These are phyloP conservation scores for Drosophila neotestacea DNA, from an alignment of 2,888 invertebrate genomes.

Conservation along the genomic window DNA sequence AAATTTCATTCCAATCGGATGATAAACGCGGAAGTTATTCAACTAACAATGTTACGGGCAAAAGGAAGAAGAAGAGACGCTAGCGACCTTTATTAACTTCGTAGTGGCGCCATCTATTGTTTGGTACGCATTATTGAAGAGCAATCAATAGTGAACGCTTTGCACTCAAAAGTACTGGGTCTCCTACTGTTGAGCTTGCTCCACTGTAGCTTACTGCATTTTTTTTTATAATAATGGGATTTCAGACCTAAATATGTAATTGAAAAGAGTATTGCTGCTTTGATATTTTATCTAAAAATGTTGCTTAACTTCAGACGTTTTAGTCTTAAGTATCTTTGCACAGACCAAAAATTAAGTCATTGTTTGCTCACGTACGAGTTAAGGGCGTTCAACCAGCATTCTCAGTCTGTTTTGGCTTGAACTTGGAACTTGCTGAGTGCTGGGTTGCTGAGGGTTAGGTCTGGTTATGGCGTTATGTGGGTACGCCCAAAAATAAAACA, in stretches of 20 bases:
- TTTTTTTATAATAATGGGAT: neutral
- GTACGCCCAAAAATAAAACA: constrained; percentile 11
- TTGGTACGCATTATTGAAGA: no score
- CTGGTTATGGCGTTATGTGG: constrained; percentile 36
- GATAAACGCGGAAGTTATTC: no score
- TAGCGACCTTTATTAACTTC: no score
- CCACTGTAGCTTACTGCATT: no score
- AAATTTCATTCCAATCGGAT: no score
- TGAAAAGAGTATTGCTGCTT: constrained; percentile 3
- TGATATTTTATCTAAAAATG: constrained; percentile 19
- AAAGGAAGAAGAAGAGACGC: no score
- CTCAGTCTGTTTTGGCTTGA: constrained; percentile 1
- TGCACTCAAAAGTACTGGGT: no score
- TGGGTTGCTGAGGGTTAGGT: constrained; percentile 30
- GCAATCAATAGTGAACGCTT: no score
- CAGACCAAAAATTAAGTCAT: constrained; percentile 22
- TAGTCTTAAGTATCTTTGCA: constrained; percentile 9
- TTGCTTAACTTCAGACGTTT: constrained; percentile 22
- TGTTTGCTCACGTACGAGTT: constrained; percentile 23
- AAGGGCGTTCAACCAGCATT: constrained; percentile 17
- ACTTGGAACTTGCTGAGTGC: constrained; percentile 1
- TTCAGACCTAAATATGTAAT: neutral
- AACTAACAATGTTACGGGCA: no score
- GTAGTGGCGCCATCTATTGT: no score
- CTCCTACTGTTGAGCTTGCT: no score